Percentiles rank a stretch among this genome's conserved stretches.
Evolutionary conservation across 1,140 invertebrate species (phyloP).

Genomic region (Nomia melanderi): DNA sequence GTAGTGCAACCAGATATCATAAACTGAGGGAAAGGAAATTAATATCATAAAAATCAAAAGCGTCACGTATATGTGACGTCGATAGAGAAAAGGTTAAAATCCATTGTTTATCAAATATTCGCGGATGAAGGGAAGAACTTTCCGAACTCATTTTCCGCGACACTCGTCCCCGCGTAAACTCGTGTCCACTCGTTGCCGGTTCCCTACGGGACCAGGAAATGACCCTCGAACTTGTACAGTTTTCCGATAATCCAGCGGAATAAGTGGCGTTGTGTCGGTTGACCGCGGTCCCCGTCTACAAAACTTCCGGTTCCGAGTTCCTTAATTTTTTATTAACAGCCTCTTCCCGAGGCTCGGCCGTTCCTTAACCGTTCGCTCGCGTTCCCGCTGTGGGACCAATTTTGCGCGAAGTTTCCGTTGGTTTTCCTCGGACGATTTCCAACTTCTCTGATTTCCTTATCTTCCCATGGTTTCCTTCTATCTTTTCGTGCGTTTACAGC

Average conservation of each 20-base stretch:
- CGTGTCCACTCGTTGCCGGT: constrained; percentile 24
- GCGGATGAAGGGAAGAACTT: not conserved
- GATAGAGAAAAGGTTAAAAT: too few relatives aligned
- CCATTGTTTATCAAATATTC: too few relatives aligned
- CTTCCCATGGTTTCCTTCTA: not conserved
- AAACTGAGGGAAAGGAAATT: too few relatives aligned
- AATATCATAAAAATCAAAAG: too few relatives aligned
- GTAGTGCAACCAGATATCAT: too few relatives aligned
- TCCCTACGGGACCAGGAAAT: constrained; percentile 24
- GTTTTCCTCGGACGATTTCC: not conserved
- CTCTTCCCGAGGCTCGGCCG: not conserved
- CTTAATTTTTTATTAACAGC: constrained; percentile 47
- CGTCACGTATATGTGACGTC: too few relatives aligned
- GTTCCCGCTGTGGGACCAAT: not conserved
- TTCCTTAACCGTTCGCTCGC: too few relatives aligned
- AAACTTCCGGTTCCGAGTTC: constrained; percentile 12
- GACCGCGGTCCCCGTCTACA: constrained; percentile 15
- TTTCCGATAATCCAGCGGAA: constrained; percentile 59
- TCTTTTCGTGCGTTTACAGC: too few relatives aligned
- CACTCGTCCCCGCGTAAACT: constrained; percentile 1
- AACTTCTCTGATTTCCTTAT: constrained; percentile 9
- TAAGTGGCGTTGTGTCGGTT: constrained; percentile 50
- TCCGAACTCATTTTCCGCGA: not conserved
- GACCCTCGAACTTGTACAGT: constrained; percentile 34
- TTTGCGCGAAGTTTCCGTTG: not conserved